Conservation (phyloP, 1,140 invertebrate species). For the Eulimnadia texana region DNA sequence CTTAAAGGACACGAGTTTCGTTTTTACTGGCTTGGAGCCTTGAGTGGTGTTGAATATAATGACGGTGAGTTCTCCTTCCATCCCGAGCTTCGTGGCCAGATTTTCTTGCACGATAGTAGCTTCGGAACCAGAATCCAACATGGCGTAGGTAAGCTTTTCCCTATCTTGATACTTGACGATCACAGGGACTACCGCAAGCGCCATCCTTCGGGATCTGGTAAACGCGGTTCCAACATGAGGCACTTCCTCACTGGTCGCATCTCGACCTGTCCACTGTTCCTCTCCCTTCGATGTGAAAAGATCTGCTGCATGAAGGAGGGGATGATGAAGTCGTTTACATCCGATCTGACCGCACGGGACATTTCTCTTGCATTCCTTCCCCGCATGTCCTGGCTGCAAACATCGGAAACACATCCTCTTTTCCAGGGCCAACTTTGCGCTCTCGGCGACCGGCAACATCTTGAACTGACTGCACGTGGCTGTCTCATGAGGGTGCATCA, state of each 20-base stretch:
- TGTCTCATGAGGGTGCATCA: not conserved
- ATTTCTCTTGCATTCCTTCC: not conserved
- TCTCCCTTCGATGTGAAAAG: not conserved
- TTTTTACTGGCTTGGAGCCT: too few relatives aligned
- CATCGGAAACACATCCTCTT: not conserved
- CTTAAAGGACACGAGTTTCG: too few relatives aligned
- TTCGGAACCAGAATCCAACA: conserved; percentile 1
- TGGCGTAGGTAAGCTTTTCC: not conserved
- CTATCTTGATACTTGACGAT: not conserved
- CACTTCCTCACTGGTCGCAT: not conserved
- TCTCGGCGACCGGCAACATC: not conserved
- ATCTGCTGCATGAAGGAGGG: not conserved
- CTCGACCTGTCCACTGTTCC: too few relatives aligned
- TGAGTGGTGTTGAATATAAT: too few relatives aligned
- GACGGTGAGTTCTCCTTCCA: too few relatives aligned
- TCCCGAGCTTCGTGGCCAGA: not conserved
- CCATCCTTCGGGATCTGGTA: not conserved
- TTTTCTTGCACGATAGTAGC: not conserved
- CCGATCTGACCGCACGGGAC: not conserved
- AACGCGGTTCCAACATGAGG: not conserved
- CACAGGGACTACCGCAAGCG: not conserved
- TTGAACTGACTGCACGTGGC: not conserved
- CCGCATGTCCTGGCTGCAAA: not conserved
- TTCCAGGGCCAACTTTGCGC: not conserved
- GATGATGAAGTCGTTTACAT: not conserved